Percentiles rank a stretch among this genome's conserved stretches.
These are phyloP conservation scores for Folsomia candida DNA, from an alignment of 2,888 invertebrate genomes.

Conservation along the genomic window DNA sequence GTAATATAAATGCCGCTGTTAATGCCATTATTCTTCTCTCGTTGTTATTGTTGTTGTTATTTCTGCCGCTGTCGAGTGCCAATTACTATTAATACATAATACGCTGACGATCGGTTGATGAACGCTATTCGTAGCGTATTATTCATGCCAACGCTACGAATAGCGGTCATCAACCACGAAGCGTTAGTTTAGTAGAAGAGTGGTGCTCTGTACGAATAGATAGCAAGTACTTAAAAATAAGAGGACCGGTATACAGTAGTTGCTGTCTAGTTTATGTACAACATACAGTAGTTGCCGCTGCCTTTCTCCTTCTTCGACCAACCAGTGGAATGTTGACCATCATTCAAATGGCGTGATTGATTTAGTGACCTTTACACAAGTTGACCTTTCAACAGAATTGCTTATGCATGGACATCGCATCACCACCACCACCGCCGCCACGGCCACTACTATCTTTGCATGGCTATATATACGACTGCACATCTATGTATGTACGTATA, in stretches of 20 bases:
- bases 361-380: conserved; percentile 12
- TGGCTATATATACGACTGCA: too few relatives aligned
- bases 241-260: neutral
- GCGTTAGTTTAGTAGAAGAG: too few relatives aligned
- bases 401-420: neutral
- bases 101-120: too few relatives aligned
- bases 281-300: neutral
- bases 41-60: too few relatives aligned
- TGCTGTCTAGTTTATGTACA: neutral
- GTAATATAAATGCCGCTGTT: too few relatives aligned
- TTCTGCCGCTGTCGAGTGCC: neutral
- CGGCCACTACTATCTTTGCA: too few relatives aligned
- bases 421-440: neutral
- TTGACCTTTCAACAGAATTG: conserved; percentile 8
- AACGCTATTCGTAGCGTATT: too few relatives aligned
- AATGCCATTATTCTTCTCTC: too few relatives aligned
- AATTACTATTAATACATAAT: too few relatives aligned
- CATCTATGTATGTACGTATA: neutral
- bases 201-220: too few relatives aligned
- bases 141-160: too few relatives aligned
- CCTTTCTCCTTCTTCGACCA: neutral
- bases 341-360: conserved; percentile 8
- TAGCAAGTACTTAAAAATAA: neutral
- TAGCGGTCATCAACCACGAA: too few relatives aligned
- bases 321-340: neutral